phyloP scores from a whole-genome alignment of 2,113 vertebrate genomes.

The Acinonyx jubatus region DNA sequence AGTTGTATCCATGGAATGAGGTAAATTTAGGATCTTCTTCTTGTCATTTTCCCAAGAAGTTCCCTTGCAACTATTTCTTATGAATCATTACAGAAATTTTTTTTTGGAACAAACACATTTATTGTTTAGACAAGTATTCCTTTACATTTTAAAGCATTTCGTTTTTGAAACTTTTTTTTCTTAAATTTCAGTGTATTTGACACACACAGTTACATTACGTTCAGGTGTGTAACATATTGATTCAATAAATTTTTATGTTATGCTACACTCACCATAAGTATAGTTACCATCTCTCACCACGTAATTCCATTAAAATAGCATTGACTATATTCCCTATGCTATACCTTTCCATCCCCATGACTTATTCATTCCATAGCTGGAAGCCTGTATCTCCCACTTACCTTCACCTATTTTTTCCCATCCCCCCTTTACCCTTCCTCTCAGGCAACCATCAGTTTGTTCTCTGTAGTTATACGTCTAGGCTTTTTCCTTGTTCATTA shows the following conservation, averaged over 20 bases:
- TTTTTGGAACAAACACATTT: neutral
- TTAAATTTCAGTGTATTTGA: neutral
- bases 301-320: neutral
- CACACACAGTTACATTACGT: neutral
- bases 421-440: neutral
- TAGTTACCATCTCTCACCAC: neutral
- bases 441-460: neutral
- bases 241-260: neutral
- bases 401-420: neutral
- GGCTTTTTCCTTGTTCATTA: neutral
- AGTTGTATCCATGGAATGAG: neutral
- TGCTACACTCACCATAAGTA: neutral
- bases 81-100: neutral
- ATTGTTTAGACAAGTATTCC: neutral
- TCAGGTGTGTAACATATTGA: neutral
- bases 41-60: neutral
- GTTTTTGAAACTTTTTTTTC: neutral
- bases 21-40: neutral
- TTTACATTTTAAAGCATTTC: constrained; percentile 24
- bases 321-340: neutral
- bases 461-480: neutral
- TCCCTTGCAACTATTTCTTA: neutral
- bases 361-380: neutral
- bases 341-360: neutral
- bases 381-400: neutral